These are phyloP conservation scores for Tadarida brasiliensis DNA, from an alignment of 2,797 vertebrate genomes.

Conservation along the genomic window DNA sequence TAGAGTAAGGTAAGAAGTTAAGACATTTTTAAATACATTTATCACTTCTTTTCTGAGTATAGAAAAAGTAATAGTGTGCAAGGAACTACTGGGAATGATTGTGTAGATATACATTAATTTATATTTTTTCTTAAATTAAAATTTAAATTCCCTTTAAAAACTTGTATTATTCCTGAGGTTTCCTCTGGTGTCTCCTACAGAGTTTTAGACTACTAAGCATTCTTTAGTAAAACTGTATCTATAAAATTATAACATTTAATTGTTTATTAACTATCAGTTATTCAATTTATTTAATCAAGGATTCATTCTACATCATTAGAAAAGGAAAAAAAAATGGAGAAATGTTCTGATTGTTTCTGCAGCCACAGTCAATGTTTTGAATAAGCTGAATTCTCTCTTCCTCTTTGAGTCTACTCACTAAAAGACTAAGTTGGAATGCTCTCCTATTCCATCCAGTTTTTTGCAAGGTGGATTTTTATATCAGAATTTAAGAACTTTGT, in stretches of 20 bases:
- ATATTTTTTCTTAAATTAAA: neutral
- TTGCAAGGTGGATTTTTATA: neutral
- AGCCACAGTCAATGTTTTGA: neutral
- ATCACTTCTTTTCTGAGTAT: neutral
- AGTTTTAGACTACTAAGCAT: neutral
- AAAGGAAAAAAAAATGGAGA: neutral
- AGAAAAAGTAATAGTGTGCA: constrained; percentile 33
- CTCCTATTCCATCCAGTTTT: neutral
- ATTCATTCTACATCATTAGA: neutral
- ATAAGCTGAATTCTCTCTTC: neutral
- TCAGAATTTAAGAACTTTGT: neutral
- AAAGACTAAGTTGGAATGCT: neutral
- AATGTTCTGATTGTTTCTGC: neutral
- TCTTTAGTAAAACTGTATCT: neutral
- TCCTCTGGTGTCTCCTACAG: neutral
- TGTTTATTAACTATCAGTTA: neutral
- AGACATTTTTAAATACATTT: neutral
- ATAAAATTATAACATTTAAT: neutral
- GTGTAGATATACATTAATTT: neutral
- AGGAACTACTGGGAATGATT: neutral
- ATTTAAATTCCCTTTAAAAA: constrained; percentile 25
- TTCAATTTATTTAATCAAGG: neutral
- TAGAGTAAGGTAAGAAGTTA: constrained; percentile 56
- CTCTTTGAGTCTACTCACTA: neutral
- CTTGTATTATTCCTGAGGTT: neutral